Percentiles rank a stretch among this genome's conserved stretches.
These are phyloP conservation scores for Pangasianodon hypophthalmus DNA, from an alignment of 2,113 vertebrate genomes.

Conservation along the genomic window DNA sequence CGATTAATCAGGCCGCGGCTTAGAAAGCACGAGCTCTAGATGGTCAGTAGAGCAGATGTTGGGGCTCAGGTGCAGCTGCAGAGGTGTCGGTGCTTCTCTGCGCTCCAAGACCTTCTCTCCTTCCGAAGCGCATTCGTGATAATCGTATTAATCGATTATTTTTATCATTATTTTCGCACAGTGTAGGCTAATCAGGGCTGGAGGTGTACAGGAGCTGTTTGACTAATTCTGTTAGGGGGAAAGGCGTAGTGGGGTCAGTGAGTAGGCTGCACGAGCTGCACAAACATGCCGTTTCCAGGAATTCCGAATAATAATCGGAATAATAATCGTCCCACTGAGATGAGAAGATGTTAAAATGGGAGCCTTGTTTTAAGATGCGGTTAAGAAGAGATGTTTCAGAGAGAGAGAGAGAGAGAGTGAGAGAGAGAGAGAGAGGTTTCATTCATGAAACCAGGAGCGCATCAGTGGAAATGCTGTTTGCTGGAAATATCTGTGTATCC, in stretches of 20 bases:
- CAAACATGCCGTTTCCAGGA: neutral
- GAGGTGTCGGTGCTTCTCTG: neutral
- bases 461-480: neutral
- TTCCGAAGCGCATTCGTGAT: neutral
- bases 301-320: neutral
- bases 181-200: neutral
- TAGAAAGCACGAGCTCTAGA: neutral
- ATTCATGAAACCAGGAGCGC: constrained; percentile 19
- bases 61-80: constrained; percentile 15
- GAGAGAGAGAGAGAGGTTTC: neutral
- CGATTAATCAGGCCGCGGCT: neutral
- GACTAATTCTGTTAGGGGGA: constrained; percentile 56
- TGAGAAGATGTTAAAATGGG: neutral
- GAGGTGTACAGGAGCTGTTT: constrained; percentile 39
- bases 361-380: neutral
- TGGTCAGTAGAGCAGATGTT: neutral
- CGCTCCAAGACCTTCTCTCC: neutral
- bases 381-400: neutral
- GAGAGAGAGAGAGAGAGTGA: neutral
- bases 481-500: constrained; percentile 41
- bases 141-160: neutral
- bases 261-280: neutral
- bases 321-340: neutral
- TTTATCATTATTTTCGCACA: neutral
- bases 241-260: neutral